These are phyloP conservation scores for Ammodytes dubius DNA, from an alignment of 2,113 vertebrate species.

Conservation along the genomic window DNA sequence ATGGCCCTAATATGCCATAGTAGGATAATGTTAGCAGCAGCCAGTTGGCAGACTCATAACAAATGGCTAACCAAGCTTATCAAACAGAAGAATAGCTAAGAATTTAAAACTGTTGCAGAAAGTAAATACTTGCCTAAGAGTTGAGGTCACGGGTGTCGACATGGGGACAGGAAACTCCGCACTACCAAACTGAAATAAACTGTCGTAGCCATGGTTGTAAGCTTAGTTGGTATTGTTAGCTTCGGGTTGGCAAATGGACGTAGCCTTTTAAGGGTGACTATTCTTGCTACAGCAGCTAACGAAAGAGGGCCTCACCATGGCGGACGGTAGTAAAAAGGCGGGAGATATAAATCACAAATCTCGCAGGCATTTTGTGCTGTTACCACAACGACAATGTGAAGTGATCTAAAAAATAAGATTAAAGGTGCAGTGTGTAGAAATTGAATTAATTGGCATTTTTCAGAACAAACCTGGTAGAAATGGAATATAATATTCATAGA, in stretches of 20 bases:
- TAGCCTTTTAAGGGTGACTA: too few species aligned
- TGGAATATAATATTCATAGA: too few species aligned
- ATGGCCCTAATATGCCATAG: neutral
- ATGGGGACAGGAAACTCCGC: neutral
- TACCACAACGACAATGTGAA: too few species aligned
- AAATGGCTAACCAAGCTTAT: neutral
- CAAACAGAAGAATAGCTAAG: neutral
- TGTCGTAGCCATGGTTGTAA: neutral
- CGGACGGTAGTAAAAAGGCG: too few species aligned
- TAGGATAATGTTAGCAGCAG: neutral
- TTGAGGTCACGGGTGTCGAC: neutral
- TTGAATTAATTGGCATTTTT: too few species aligned
- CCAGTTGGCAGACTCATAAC: neutral
- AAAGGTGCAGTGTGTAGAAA: too few species aligned
- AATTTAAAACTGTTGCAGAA: neutral
- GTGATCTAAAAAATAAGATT: too few species aligned
- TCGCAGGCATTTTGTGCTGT: too few species aligned
- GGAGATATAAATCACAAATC: too few species aligned
- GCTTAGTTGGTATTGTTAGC: neutral
- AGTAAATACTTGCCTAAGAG: neutral
- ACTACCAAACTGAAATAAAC: neutral
- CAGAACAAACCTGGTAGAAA: too few species aligned
- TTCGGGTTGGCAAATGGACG: neutral
- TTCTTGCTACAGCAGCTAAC: neutral
- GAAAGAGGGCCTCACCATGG: too few species aligned